These are phyloP conservation scores for Pseudonaja textilis DNA, from an alignment of 2,113 vertebrate genomes.

Conservation along the genomic window DNA sequence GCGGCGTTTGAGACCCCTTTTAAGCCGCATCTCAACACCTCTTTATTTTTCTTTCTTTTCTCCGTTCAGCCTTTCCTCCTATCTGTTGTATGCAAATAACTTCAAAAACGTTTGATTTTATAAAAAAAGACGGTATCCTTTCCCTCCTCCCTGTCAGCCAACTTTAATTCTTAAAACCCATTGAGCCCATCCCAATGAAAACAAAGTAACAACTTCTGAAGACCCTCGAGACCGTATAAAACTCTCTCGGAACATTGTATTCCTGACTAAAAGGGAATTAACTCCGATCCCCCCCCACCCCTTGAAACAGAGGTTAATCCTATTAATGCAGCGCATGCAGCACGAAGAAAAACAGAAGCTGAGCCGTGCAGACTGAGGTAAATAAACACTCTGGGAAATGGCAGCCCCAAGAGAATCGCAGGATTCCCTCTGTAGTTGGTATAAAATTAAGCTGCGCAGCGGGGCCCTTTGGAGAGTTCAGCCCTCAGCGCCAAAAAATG, in stretches of 20 bases:
- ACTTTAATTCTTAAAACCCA: neutral
- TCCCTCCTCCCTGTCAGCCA: fast-evolving
- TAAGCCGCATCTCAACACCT: neutral
- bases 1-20: neutral
- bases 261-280: neutral
- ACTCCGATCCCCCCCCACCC: neutral
- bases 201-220: neutral
- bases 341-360: conserved; percentile 16
- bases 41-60: neutral
- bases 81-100: neutral
- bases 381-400: conserved; percentile 44
- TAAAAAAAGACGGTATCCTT: neutral
- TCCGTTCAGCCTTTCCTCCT: neutral
- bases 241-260: neutral
- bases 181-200: neutral
- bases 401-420: conserved; percentile 44
- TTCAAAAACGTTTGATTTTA: neutral
- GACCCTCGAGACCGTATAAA: fast-evolving
- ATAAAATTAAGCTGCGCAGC: conserved; percentile 36
- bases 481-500: neutral
- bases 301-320: neutral
- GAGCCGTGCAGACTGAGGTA: conserved; percentile 42
- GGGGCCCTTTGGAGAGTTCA: conserved; percentile 30
- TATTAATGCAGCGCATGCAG: conserved; percentile 16
- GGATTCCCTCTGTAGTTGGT: neutral